Conservation (phyloP, 2,888 invertebrate species). For the Cephus pygmeus region DNA sequence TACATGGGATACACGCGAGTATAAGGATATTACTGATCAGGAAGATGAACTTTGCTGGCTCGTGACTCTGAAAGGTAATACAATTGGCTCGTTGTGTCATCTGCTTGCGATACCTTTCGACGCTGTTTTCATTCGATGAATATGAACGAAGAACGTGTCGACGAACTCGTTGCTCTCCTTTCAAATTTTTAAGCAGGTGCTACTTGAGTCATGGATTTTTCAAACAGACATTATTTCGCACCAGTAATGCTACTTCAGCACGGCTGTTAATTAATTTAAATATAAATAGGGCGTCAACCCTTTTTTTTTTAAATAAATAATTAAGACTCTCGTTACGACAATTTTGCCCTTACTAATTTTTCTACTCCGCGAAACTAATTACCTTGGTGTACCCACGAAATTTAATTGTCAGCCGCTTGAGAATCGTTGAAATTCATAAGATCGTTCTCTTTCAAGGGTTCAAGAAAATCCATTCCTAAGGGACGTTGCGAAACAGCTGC, state of each 20-base stretch:
- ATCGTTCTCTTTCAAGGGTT: background rate
- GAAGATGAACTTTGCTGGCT: conserved; percentile 95
- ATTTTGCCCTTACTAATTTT: background rate
- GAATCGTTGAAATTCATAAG: background rate
- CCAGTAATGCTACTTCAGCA: background rate
- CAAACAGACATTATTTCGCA: background rate
- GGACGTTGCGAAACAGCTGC: background rate
- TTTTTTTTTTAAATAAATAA: background rate
- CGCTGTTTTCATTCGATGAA: background rate
- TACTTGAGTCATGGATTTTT: background rate
- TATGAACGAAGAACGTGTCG: background rate
- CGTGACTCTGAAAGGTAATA: conserved; percentile 78
- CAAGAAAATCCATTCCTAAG: background rate
- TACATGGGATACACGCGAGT: conserved; percentile 88
- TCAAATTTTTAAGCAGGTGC: background rate
- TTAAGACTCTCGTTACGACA: background rate
- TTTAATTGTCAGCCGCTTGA: background rate
- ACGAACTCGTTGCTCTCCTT: background rate
- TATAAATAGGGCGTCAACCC: background rate
- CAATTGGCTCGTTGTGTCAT: background rate
- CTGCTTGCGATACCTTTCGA: background rate
- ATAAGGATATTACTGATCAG: conserved; percentile 90
- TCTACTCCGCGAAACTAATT: background rate
- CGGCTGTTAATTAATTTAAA: background rate
- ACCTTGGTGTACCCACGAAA: background rate